phyloP scores from a whole-genome alignment of 2,113 vertebrate species.

The Sminthopsis crassicaudata region DNA sequence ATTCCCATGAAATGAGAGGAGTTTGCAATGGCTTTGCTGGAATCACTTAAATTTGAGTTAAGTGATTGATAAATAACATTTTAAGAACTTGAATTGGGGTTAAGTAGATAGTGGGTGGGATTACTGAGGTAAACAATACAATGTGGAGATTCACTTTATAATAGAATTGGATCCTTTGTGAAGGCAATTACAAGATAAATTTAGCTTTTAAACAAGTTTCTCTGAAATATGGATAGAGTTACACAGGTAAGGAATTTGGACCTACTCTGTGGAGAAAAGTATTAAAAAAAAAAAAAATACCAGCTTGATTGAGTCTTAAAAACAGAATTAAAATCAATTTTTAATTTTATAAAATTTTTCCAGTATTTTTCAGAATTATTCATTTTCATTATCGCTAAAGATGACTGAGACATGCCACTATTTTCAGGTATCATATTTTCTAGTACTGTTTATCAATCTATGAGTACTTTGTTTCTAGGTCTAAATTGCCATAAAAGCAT shows the following conservation, averaged over 20 bases:
- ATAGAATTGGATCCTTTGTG: neutral
- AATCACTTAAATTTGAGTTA: neutral
- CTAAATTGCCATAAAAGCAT: neutral
- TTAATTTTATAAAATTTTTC: neutral
- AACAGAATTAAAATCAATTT: neutral
- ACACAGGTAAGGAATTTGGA: neutral
- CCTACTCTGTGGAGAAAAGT: neutral
- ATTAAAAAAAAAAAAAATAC: neutral
- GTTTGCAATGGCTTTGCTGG: neutral
- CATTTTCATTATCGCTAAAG: neutral
- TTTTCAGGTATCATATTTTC: neutral
- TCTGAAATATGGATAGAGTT: neutral
- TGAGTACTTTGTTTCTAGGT: neutral
- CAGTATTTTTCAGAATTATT: neutral
- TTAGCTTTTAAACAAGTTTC: neutral
- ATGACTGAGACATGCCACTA: neutral
- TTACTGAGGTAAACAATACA: neutral
- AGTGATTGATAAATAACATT: neutral
- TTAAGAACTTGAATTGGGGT: neutral
- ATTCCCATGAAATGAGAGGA: neutral
- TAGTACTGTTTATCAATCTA: too few species aligned
- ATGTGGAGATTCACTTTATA: neutral
- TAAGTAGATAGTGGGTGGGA: neutral
- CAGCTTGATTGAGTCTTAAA: neutral
- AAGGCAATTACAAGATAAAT: neutral